These are phyloP conservation scores for Pogonus chalceus DNA, from an alignment of 1,140 invertebrate species.

Conservation along the genomic window DNA sequence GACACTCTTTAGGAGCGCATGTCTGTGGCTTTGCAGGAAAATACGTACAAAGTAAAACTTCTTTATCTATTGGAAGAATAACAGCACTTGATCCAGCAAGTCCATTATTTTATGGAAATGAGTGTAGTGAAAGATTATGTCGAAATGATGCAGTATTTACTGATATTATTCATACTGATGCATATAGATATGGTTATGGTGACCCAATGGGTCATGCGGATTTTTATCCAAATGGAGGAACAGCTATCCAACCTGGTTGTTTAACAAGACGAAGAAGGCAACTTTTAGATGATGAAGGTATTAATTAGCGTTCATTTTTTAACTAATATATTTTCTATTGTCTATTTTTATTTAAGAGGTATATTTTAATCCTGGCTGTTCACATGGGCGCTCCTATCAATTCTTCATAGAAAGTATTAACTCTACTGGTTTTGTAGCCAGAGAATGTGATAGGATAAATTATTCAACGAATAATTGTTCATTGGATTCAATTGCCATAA, in stretches of 20 bases:
- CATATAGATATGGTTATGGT: slow-evolving; percentile 59
- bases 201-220: slow-evolving; percentile 68
- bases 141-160: slow-evolving; percentile 71
- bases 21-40: slow-evolving; percentile 58
- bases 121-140: slow-evolving; percentile 47
- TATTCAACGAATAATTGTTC: slow-evolving; percentile 17
- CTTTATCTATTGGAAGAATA: slow-evolving; percentile 35
- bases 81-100: slow-evolving; percentile 58
- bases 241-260: slow-evolving; percentile 66
- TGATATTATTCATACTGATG: slow-evolving; percentile 83
- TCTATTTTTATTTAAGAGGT: slow-evolving; percentile 16
- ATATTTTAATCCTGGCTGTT: slow-evolving; percentile 50
- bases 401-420: slow-evolving; percentile 58
- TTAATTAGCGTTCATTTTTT: not conserved
- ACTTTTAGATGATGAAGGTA: no score
- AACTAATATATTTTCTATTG: not conserved
- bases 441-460: slow-evolving; percentile 34
- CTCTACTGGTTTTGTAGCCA: slow-evolving; percentile 52
- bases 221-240: slow-evolving; percentile 73
- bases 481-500: slow-evolving; percentile 30
- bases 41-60: slow-evolving; percentile 21
- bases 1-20: slow-evolving; percentile 62
- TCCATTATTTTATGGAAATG: slow-evolving; percentile 42
- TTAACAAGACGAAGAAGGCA: no score
- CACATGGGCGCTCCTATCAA: slow-evolving; percentile 60